Evolutionary conservation across 2,888 invertebrate genomes (phyloP).

Genomic region (Pollenia amentaria): DNA sequence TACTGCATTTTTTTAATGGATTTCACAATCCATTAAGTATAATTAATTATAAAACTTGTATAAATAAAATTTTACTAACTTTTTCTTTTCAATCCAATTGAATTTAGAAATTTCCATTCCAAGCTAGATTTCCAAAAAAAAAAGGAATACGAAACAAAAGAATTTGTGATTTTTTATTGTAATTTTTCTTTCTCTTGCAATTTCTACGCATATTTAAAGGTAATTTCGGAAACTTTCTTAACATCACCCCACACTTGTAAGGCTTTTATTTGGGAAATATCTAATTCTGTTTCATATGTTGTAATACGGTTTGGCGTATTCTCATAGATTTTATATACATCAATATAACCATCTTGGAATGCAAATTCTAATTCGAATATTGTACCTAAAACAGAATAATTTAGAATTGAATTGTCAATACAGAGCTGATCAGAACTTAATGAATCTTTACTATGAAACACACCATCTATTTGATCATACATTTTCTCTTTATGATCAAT

Average conservation of each 20-base stretch:
- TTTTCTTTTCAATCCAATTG: slow-evolving; percentile 55
- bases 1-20: slow-evolving; percentile 60
- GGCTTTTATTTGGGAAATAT: slow-evolving; percentile 80
- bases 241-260: slow-evolving; percentile 84
- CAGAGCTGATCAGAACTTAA: slow-evolving; percentile 44
- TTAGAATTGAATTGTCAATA: slow-evolving; percentile 69
- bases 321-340: slow-evolving; percentile 80
- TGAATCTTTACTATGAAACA: slow-evolving; percentile 71
- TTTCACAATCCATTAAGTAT: slow-evolving; percentile 16
- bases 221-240: slow-evolving; percentile 80
- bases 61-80: slow-evolving; percentile 53
- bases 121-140: slow-evolving; percentile 45
- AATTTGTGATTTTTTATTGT: too few relatives aligned
- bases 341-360: slow-evolving; percentile 79
- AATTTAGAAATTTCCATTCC: slow-evolving; percentile 70
- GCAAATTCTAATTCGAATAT: slow-evolving; percentile 82
- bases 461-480: slow-evolving; percentile 80
- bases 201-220: slow-evolving; percentile 78
- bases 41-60: background rate
- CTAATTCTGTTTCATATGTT: slow-evolving; percentile 78
- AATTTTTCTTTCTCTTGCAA: background rate
- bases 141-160: background rate
- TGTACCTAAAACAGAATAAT: slow-evolving; percentile 82
- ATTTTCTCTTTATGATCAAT: slow-evolving; percentile 78
- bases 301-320: slow-evolving; percentile 79